These are phyloP conservation scores for Kradibia gibbosae DNA, from an alignment of 1,140 invertebrate species.

Conservation along the genomic window DNA sequence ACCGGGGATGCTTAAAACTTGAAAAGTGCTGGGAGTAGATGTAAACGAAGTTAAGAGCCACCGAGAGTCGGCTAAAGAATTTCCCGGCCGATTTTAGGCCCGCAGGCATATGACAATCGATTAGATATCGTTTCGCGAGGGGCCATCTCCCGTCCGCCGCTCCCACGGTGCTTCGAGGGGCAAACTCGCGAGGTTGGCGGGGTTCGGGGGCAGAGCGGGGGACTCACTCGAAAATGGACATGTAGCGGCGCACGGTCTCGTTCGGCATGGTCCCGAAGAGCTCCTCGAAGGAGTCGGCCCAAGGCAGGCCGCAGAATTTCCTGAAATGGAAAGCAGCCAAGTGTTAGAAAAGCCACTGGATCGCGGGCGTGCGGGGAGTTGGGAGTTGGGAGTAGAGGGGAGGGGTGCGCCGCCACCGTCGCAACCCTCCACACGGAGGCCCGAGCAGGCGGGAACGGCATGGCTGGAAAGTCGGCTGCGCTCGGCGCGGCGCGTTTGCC, in stretches of 20 bases:
- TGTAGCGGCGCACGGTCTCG: slow-evolving; percentile 85
- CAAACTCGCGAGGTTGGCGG: background rate
- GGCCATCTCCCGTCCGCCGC: too few relatives aligned
- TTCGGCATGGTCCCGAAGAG: slow-evolving; percentile 91
- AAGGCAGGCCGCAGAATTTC: slow-evolving; percentile 91
- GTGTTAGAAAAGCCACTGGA: background rate
- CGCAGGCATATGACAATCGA: too few relatives aligned
- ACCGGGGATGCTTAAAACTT: too few relatives aligned
- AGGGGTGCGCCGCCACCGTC: background rate
- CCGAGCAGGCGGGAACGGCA: slow-evolving; percentile 6
- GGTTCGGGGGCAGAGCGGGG: background rate
- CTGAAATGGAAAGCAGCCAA: slow-evolving; percentile 67
- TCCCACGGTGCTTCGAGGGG: background rate
- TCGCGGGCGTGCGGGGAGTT: too few relatives aligned
- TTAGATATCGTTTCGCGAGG: too few relatives aligned
- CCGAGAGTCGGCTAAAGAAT: too few relatives aligned
- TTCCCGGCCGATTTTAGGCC: too few relatives aligned
- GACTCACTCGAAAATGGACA: slow-evolving; percentile 83
- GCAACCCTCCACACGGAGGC: background rate
- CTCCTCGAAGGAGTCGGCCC: slow-evolving; percentile 86
- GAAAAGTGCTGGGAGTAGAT: too few relatives aligned
- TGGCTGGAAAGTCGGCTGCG: slow-evolving; percentile 14
- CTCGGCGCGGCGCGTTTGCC: too few relatives aligned
- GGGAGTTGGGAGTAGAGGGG: too few relatives aligned
- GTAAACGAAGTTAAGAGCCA: too few relatives aligned